Evolutionary conservation across 1,140 invertebrate species (phyloP), one percentile per base, ranked within the genome.

Genomic region (Reticulitermes speratus): DNA sequence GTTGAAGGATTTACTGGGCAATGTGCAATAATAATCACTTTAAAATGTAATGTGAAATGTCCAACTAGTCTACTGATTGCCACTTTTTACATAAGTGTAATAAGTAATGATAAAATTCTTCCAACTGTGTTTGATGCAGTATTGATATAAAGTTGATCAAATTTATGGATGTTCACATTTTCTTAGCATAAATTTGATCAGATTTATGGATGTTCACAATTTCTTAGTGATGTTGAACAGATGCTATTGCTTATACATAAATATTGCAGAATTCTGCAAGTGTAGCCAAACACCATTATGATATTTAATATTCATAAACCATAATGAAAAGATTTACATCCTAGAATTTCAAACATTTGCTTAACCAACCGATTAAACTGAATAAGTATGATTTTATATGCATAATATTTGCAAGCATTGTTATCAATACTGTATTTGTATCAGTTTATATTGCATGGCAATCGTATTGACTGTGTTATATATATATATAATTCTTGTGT

Each of bases 361-460:
- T 0, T 30, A 75, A 16, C 14, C n/a, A 75, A 6, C 14, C n/a
- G 25, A 25, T 8, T 75, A 9, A 75, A 30, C n/a, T 75, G 65
- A 55, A 55, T 55, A 55, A 55, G 2, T 2, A 65, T 75, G 2
- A 75, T 16, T 75, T 75, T 75, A 2, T 75, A 75, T 30, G n/a
- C 52, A 55, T 21, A 75, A 30, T 75, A 25, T 75, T 30, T 75
- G 65, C 65, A 75, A 14, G 7, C 65, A 30, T 75, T 75, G 30
- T 75, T 75, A 75, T 75, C 65, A 75, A 75, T 75, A 75, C 65
- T 75, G 65, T 75, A 30, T 75, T 75, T 3, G 30, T 30, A 75
- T 75, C 25, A 75, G n/a, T 75, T 75, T 75, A 5, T 75, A 75
- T 75, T 75, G n/a, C 65, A 75, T 75, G 65, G 65, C 65, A 75